These are phyloP conservation scores for Ditylenchus dipsaci DNA, from an alignment of 1,140 invertebrate species.

Conservation along the genomic window DNA sequence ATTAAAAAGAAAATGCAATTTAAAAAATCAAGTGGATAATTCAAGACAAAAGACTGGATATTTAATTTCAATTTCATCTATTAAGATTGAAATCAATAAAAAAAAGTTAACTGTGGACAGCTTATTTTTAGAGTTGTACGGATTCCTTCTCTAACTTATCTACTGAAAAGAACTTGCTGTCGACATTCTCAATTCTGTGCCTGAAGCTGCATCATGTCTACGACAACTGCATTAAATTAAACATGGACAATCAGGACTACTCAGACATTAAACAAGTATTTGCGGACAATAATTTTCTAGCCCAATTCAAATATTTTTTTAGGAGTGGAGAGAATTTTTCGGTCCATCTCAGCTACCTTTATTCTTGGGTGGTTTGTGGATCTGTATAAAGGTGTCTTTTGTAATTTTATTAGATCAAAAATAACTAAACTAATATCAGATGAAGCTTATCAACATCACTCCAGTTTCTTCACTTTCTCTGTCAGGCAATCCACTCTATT, in stretches of 20 bases:
- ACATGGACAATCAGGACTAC: slow-evolving; percentile 8
- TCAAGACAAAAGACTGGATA: too few relatives aligned
- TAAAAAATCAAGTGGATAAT: too few relatives aligned
- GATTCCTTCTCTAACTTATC: background rate
- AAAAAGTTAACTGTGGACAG: too few relatives aligned
- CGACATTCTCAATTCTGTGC: background rate
- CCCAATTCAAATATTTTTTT: background rate
- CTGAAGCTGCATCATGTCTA: slow-evolving; percentile 3
- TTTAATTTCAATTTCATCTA: too few relatives aligned
- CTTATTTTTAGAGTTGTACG: slow-evolving; percentile 18
- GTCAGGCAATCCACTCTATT: slow-evolving; percentile 14
- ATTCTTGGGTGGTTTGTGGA: slow-evolving; percentile 25
- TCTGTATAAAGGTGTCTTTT: background rate
- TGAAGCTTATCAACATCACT: background rate
- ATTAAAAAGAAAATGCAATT: too few relatives aligned
- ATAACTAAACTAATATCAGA: background rate
- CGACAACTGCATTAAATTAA: slow-evolving; percentile 13
- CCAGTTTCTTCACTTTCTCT: slow-evolving; percentile 10
- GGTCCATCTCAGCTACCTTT: slow-evolving; percentile 21
- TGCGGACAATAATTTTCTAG: background rate
- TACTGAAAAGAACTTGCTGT: background rate
- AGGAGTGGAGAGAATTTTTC: slow-evolving; percentile 40
- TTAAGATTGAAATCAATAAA: too few relatives aligned
- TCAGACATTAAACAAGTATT: slow-evolving; percentile 13
- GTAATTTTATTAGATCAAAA: background rate